Conservation (phyloP, 2,113 vertebrate species). For the Etheostoma spectabile region DNA sequence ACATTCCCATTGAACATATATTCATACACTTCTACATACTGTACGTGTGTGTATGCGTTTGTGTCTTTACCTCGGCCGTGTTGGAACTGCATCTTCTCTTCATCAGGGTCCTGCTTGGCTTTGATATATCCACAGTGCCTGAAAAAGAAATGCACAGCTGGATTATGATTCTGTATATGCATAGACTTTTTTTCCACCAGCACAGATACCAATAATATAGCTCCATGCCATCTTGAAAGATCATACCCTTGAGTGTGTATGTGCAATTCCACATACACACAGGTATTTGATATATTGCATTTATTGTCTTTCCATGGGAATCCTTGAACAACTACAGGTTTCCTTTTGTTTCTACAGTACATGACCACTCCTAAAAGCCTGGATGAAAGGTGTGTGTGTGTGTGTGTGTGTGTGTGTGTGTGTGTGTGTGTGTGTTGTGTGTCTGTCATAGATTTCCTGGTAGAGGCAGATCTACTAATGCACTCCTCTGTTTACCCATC, state of each 20-base stretch:
- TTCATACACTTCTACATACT: neutral
- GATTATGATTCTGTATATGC: neutral
- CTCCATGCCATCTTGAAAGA: constrained; percentile 6
- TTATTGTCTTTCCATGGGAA: constrained; percentile 27
- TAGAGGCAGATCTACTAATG: constrained; percentile 38
- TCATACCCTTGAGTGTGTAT: neutral
- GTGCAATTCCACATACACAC: neutral
- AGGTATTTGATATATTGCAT: constrained; percentile 32
- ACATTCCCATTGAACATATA: neutral
- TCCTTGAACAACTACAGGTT: constrained; percentile 12
- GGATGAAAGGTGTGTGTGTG: constrained; percentile 31
- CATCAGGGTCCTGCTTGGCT: constrained; percentile 89
- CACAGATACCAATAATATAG: neutral
- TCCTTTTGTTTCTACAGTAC: constrained; percentile 31
- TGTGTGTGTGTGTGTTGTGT: no score
- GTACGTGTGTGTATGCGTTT: neutral
- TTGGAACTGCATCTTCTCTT: constrained; percentile 90
- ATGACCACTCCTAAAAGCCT: constrained; percentile 26
- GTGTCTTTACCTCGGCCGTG: constrained; percentile 83
- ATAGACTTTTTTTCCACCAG: neutral
- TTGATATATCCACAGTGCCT: constrained; percentile 90
- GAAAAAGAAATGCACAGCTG: constrained; percentile 45
- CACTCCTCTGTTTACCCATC: constrained; percentile 18
- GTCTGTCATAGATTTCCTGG: constrained; percentile 16
- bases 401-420: constrained; percentile 14